A percentile compares a stretch with the other conserved stretches of the same genome.
phyloP scores from a whole-genome alignment of 2,797 vertebrate species.

The Dicrostonyx torquatus region DNA sequence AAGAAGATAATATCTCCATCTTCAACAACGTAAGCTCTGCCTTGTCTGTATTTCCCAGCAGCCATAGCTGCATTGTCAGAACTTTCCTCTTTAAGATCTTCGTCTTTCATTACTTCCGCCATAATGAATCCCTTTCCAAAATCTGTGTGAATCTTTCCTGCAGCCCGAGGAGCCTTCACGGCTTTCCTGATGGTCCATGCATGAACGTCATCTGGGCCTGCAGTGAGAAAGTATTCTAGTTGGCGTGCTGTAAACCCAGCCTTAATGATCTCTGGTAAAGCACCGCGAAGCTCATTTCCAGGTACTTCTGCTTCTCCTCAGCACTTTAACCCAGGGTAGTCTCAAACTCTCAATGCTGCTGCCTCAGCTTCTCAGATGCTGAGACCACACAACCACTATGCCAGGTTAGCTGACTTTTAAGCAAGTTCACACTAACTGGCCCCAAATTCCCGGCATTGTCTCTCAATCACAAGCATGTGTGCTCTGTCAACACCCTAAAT shows the following conservation, averaged over 20 bases:
- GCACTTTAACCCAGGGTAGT: not conserved
- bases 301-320: not conserved
- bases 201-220: constrained; percentile 97
- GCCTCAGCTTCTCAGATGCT: not conserved
- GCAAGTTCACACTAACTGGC: not conserved
- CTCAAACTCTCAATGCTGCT: not conserved
- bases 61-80: constrained; percentile 94
- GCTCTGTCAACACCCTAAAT: not conserved
- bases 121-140: constrained; percentile 98
- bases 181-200: constrained; percentile 97
- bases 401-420: not conserved
- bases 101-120: constrained; percentile 98
- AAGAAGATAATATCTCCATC: constrained; percentile 99
- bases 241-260: constrained; percentile 95
- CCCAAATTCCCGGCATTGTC: not conserved
- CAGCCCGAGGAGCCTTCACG: constrained; percentile 95
- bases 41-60: constrained; percentile 98
- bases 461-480: not conserved
- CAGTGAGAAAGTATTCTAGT: constrained; percentile 99
- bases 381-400: not conserved
- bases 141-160: constrained; percentile 94
- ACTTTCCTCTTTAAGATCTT: constrained; percentile 97
- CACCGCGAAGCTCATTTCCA: constrained; percentile 59
- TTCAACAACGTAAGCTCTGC: constrained; percentile 96
- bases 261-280: constrained; percentile 98